Base-by-base conservation (phyloP, 2,113 vertebrate species). In the Hydrolagus affinis region DNA sequence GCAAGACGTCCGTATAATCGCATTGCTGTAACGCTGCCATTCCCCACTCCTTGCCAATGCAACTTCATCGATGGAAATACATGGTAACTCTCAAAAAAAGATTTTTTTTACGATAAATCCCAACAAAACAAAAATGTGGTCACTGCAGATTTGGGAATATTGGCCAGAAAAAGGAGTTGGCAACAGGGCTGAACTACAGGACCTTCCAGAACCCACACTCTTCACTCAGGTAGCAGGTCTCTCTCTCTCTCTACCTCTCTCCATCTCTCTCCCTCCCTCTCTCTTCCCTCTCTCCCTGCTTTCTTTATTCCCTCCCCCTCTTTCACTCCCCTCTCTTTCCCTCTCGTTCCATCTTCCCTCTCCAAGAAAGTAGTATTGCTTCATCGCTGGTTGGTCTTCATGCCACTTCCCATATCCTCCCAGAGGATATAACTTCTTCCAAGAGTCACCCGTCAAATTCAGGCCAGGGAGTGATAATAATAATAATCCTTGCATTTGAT, bases 61-160 rank as follows among this genome's bases (percentile, higher is more conserved):
- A 19, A 64, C 15, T 83, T 19, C 28, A 60, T 66, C 19, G 10
- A 66, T 23, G 57, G 23, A 56, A 17, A 44, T 1, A 64, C n/a
- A 0, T 2, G 15, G 25, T 17, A 64, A 66, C 25, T 83, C 15
- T 23, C n/a, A 9, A 14, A 0, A n/a, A n/a, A n/a, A n/a, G n/a
- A 19, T 83, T 56, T 66, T 66, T 66, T 32, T 44, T 44, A 44
- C 2, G 60, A 17, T 56, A 19, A 75, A 44, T 56, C 30, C 17
- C 66, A 68, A 60, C n/a, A n/a, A n/a, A n/a, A n/a, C n/a, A n/a
- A 68, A 83, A 32, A 66, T 21, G 60, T 66, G 78, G 15, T 83
- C 62, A 78, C 78, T 14, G 23, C 59, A 66, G 14, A 0, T 28
- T 83, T 28, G 76, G 76, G 19, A 64, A 28, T 19, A 77, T 78